Percentiles rank a stretch among this genome's conserved stretches.
Conservation (phyloP, 2,113 vertebrate genomes). For the Hipposideros armiger region DNA sequence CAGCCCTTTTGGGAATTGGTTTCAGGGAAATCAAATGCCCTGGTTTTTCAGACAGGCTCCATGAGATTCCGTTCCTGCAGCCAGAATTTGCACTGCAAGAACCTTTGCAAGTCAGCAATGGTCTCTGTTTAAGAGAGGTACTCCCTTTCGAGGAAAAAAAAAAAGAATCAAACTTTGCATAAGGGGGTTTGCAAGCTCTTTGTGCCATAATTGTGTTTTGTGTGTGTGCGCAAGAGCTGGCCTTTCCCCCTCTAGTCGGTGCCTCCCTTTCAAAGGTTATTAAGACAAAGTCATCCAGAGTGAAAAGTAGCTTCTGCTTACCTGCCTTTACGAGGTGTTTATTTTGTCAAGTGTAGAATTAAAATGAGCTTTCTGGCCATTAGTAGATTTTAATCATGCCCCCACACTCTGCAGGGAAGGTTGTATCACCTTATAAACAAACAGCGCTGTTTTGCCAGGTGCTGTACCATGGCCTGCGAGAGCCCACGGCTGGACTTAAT, state of each 20-base stretch:
- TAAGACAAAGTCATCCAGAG: slow-evolving; percentile 53
- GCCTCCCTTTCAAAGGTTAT: slow-evolving; percentile 65
- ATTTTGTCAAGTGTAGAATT: slow-evolving; percentile 75
- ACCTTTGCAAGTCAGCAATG: slow-evolving; percentile 19
- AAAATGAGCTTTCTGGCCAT: slow-evolving; percentile 72
- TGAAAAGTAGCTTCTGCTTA: slow-evolving; percentile 70
- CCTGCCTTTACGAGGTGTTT: slow-evolving; percentile 82
- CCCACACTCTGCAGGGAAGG: slow-evolving; percentile 46
- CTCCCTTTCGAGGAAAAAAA: slow-evolving; percentile 34
- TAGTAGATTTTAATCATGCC: slow-evolving; percentile 49
- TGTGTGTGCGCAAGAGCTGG: neutral
- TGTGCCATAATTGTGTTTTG: neutral
- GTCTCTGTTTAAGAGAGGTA: slow-evolving; percentile 7
- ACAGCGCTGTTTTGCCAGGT: slow-evolving; percentile 55
- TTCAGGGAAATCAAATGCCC: slow-evolving; percentile 62
- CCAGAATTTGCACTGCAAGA: slow-evolving; percentile 61
- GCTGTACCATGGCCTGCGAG: slow-evolving; percentile 7
- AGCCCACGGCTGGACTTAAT: neutral
- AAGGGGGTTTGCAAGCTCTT: neutral
- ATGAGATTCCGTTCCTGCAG: slow-evolving; percentile 2
- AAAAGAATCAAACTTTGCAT: slow-evolving; percentile 55
- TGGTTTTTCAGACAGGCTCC: slow-evolving; percentile 33
- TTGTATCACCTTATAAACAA: slow-evolving; percentile 69
- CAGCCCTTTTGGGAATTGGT: slow-evolving; percentile 9
- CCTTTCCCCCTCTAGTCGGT: neutral